Evolutionary conservation across 2,888 invertebrate genomes (phyloP).

Genomic region (Eupithecia tripunctaria): DNA sequence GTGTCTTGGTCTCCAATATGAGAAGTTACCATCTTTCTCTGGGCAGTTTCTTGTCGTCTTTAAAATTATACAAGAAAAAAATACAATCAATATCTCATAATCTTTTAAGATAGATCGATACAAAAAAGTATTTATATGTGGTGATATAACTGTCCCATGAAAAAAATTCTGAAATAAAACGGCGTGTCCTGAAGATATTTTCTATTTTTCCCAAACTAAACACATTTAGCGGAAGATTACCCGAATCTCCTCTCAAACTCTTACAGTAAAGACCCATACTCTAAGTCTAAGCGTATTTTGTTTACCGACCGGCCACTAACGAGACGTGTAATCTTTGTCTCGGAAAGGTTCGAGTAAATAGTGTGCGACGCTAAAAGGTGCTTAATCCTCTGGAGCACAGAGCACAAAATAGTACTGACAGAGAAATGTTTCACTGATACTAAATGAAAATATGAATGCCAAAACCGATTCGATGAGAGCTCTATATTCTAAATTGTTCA

Average conservation of each 20-base stretch:
- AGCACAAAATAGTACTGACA: slow-evolving; percentile 16
- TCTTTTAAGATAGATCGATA: background rate
- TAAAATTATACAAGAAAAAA: background rate
- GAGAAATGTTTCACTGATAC: slow-evolving; percentile 17
- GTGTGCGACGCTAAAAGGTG: slow-evolving; percentile 77
- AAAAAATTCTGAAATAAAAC: background rate
- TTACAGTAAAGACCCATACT: slow-evolving; percentile 28
- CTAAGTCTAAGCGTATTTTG: slow-evolving; percentile 36
- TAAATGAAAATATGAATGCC: background rate
- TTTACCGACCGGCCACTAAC: slow-evolving; percentile 50
- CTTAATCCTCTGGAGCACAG: slow-evolving; percentile 61
- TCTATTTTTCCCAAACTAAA: background rate
- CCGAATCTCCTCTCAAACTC: slow-evolving; percentile 23
- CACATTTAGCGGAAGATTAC: slow-evolving; percentile 20
- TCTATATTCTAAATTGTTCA: background rate
- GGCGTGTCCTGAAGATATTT: background rate
- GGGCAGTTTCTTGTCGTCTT: no score
- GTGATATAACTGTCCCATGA: background rate
- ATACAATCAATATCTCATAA: background rate
- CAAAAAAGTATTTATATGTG: background rate
- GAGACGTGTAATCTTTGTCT: slow-evolving; percentile 61
- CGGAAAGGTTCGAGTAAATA: slow-evolving; percentile 71
- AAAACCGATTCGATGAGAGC: background rate
- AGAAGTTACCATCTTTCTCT: no score
- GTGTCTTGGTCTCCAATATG: no score